Percentiles rank a stretch among this genome's conserved stretches.
Evolutionary conservation across 1,140 invertebrate genomes (phyloP).

Genomic region (Trialeurodes vaporariorum): DNA sequence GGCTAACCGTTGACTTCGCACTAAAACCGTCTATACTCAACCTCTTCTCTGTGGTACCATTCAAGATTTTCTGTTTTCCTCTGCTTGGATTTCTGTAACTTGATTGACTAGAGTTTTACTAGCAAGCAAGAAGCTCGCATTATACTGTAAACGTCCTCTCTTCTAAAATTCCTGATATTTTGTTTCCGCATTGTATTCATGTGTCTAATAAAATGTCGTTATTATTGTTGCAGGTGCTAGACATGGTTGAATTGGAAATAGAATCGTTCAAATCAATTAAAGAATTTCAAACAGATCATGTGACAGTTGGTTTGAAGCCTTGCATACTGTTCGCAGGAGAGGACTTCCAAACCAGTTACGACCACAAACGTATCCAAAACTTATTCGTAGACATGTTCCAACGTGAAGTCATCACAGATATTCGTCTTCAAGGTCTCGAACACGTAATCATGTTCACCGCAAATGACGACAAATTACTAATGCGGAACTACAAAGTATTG

Average conservation of each 20-base stretch:
- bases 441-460: slow-evolving; percentile 84
- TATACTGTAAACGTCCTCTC: no score
- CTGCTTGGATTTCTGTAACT: no score
- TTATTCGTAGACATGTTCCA: slow-evolving; percentile 89
- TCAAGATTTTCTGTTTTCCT: no score
- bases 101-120: no score
- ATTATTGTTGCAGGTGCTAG: slow-evolving; percentile 69
- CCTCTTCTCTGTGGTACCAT: no score
- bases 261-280: slow-evolving; percentile 65
- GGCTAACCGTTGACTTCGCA: no score
- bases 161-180: slow-evolving; percentile 6
- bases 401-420: slow-evolving; percentile 58
- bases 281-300: slow-evolving; percentile 70
- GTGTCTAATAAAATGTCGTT: neutral
- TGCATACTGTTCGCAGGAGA: slow-evolving; percentile 90
- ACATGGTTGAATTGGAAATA: slow-evolving; percentile 93
- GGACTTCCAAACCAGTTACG: slow-evolving; percentile 68
- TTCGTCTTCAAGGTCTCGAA: slow-evolving; percentile 84
- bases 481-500: slow-evolving; percentile 78
- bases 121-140: no score
- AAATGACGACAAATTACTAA: slow-evolving; percentile 60
- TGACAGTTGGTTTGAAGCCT: slow-evolving; percentile 74
- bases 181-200: neutral
- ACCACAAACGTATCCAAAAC: slow-evolving; percentile 74
- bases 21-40: no score